Evolutionary conservation across 2,888 invertebrate species (phyloP).

Genomic region (Cecidostiba fungosa): DNA sequence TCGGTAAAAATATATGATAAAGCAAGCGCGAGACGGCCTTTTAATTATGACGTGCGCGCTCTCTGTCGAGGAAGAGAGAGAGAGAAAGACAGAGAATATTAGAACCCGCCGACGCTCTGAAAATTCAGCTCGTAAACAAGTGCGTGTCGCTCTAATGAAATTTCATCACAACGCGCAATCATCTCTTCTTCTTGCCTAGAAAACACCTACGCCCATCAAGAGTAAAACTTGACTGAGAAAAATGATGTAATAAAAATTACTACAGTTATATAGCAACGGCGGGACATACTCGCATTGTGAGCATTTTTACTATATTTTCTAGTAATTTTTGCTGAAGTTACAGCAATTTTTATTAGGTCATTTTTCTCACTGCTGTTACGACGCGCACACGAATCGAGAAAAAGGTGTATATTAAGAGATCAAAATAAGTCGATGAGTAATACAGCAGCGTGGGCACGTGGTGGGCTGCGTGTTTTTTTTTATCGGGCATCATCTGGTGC

Average conservation of each 20-base stretch:
- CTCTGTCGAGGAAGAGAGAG: background rate
- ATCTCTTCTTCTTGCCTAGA: background rate
- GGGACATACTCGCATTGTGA: too few species aligned
- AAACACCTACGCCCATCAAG: background rate
- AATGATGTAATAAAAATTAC: too few species aligned
- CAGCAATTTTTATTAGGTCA: too few species aligned
- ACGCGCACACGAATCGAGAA: background rate
- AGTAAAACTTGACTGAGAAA: too few species aligned
- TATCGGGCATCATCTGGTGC: slow-evolving; percentile 48
- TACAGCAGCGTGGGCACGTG: background rate
- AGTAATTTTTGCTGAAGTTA: too few species aligned
- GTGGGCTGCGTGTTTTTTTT: slow-evolving; percentile 36
- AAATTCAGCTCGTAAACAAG: slow-evolving; percentile 57
- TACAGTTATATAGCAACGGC: too few species aligned
- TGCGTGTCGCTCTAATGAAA: slow-evolving; percentile 34
- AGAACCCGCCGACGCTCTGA: slow-evolving; percentile 17
- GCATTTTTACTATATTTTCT: too few species aligned
- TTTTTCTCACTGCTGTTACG: too few species aligned
- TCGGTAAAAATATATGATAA: slow-evolving; percentile 48
- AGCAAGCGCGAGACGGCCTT: slow-evolving; percentile 40
- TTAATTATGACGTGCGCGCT: slow-evolving; percentile 38
- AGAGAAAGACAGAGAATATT: slow-evolving; percentile 17
- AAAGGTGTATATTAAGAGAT: too few species aligned
- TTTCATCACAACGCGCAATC: slow-evolving; percentile 8
- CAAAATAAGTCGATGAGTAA: background rate